These are phyloP conservation scores for Tolypeutes matacus DNA, from an alignment of 2,797 vertebrate genomes.

Conservation along the genomic window DNA sequence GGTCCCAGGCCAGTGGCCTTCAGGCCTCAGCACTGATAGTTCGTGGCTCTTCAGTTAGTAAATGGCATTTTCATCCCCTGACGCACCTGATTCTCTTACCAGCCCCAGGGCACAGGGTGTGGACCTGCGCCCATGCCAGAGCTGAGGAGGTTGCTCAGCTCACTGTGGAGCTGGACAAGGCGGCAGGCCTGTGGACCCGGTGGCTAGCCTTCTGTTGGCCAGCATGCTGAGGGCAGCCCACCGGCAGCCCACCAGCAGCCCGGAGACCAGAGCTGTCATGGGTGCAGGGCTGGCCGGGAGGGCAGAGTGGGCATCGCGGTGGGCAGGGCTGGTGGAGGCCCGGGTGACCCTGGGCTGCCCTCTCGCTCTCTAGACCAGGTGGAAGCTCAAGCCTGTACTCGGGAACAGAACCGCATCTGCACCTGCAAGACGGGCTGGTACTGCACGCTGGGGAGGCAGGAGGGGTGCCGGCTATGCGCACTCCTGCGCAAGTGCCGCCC, in stretches of 20 bases:
- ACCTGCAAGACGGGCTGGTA: slow-evolving; percentile 81
- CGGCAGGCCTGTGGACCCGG: not conserved
- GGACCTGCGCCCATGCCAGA: not conserved
- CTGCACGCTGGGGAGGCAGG: not conserved
- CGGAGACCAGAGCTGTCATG: not conserved
- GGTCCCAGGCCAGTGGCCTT: not conserved
- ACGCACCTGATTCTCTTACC: not conserved
- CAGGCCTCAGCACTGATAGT: rapidly evolving
- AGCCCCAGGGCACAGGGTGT: rapidly evolving
- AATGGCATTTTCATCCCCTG: not conserved
- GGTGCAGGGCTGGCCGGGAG: not conserved
- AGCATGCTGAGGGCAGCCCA: rapidly evolving
- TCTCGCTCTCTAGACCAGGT: slow-evolving; percentile 78
- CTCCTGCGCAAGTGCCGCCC: slow-evolving; percentile 72
- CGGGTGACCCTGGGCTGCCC: not conserved
- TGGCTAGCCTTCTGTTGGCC: not conserved
- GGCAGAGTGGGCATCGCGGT: not conserved
- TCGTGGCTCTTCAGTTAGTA: not conserved
- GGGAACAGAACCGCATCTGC: slow-evolving; percentile 82
- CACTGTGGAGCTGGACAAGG: rapidly evolving
- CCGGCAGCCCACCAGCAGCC: too few relatives aligned
- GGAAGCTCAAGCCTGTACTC: slow-evolving; percentile 78
- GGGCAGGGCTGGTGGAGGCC: not conserved
- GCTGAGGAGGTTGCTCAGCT: not conserved
- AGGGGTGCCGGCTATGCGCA: slow-evolving; percentile 75